These are phyloP conservation scores for Aegithalos caudatus DNA, from an alignment of 2,113 vertebrate genomes.

Conservation along the genomic window DNA sequence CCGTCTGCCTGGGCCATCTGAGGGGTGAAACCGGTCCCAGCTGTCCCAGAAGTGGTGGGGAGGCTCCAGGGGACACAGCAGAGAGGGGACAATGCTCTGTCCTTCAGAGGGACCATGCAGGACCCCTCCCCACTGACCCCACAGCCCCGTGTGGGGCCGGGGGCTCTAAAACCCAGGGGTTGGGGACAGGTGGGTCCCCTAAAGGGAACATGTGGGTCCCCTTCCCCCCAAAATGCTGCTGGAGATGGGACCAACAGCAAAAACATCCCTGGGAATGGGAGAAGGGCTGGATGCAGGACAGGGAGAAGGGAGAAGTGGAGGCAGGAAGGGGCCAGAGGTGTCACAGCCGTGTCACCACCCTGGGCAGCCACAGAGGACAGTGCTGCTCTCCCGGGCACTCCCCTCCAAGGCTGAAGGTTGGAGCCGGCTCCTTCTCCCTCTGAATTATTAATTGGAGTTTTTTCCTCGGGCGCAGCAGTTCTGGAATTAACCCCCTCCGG, in stretches of 20 bases:
- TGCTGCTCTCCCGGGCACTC: not conserved
- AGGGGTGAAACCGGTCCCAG: not conserved
- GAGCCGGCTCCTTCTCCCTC: not conserved
- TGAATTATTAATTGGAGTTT: constrained; percentile 15
- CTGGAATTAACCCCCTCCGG: not conserved
- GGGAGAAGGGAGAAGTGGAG: not conserved
- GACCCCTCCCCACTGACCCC: not conserved
- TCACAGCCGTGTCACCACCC: not conserved
- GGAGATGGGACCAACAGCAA: not conserved
- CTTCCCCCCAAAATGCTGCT: accelerated
- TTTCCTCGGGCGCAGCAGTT: not conserved
- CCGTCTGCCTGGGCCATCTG: not conserved
- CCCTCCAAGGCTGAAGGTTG: not conserved
- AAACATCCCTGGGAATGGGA: not conserved
- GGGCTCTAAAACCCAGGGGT: not conserved
- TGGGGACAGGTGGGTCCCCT: not conserved
- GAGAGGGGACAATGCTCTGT: not conserved
- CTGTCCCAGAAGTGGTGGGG: accelerated
- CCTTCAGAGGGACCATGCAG: not conserved
- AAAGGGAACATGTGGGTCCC: not conserved
- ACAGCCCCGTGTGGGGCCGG: not conserved
- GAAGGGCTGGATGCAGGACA: not conserved
- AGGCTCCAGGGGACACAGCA: accelerated
- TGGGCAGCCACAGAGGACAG: not conserved
- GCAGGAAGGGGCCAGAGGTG: not conserved